These are phyloP conservation scores for Prochilodus magdalenae DNA, from an alignment of 2,113 vertebrate species.

Conservation along the genomic window DNA sequence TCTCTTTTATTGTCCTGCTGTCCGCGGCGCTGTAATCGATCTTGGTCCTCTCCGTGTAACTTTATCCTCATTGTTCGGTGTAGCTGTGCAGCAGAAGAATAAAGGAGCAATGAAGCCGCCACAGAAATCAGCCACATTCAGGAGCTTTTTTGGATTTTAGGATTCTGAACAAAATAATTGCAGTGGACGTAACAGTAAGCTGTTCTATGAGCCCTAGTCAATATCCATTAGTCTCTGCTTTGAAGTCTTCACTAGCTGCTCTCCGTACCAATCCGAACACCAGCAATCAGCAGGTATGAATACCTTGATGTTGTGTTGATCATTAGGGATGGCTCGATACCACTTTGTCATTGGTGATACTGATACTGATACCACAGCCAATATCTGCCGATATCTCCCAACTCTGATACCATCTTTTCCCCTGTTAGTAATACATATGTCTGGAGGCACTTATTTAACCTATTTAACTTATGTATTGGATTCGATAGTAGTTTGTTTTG, in stretches of 20 bases:
- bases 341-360: too few relatives aligned
- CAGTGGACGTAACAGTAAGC: background rate
- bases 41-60: background rate
- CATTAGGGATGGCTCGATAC: too few relatives aligned
- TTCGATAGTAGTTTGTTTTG: too few relatives aligned
- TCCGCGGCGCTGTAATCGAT: constrained; percentile 29
- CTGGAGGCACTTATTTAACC: too few relatives aligned
- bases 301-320: too few relatives aligned
- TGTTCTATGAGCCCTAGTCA: background rate
- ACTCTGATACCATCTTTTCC: too few relatives aligned
- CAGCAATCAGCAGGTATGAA: too few relatives aligned
- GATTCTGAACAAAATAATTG: background rate
- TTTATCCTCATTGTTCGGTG: constrained; percentile 23
- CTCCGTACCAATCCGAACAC: background rate
- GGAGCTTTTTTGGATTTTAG: background rate
- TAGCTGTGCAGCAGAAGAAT: background rate
- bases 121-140: background rate
- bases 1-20: constrained; percentile 33
- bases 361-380: too few relatives aligned
- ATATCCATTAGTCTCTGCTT: background rate
- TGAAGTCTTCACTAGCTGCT: background rate
- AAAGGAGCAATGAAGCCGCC: background rate
- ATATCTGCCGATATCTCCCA: too few relatives aligned
- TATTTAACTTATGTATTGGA: too few relatives aligned
- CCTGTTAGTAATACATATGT: too few relatives aligned